Evolutionary conservation across 1,140 invertebrate species (phyloP).

Genomic region (Hylaeus anthracinus): DNA sequence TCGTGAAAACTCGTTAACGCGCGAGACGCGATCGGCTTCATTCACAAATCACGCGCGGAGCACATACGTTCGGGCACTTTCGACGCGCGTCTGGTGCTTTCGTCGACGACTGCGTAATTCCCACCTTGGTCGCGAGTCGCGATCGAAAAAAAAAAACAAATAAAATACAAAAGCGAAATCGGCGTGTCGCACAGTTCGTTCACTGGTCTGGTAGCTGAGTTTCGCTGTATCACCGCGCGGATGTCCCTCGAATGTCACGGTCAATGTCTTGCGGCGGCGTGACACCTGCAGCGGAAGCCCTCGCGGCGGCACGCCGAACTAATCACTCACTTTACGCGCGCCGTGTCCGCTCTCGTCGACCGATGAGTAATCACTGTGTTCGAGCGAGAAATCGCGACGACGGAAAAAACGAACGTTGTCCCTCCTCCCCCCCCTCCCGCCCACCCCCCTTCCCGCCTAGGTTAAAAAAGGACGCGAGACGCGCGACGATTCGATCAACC

Average conservation of each 20-base stretch:
- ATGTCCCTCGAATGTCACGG: slow-evolving; percentile 64
- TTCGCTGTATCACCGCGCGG: slow-evolving; percentile 42
- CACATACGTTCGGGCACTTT: background rate
- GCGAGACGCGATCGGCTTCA: slow-evolving; percentile 23
- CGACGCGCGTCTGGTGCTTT: no score
- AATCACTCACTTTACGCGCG: slow-evolving; percentile 49
- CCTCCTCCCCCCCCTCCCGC: background rate
- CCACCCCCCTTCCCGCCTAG: no score
- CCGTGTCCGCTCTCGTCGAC: background rate
- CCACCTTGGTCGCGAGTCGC: no score
- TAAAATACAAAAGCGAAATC: background rate
- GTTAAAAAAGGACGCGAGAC: background rate
- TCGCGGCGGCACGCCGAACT: slow-evolving; percentile 50
- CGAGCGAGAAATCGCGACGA: background rate
- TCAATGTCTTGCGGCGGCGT: slow-evolving; percentile 65
- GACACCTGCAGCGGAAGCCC: slow-evolving; percentile 58
- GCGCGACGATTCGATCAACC: no score
- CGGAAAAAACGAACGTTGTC: background rate
- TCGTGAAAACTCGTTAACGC: slow-evolving; percentile 42
- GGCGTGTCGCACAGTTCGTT: no score
- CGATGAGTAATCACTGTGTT: slow-evolving; percentile 11
- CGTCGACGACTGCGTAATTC: no score
- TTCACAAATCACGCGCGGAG: slow-evolving; percentile 35
- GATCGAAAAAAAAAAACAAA: no score
- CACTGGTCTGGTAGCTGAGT: background rate